A percentile compares a stretch with the other conserved stretches of the same genome.
Conservation (phyloP, 2,113 vertebrate genomes). For the Leucosticte australis region DNA sequence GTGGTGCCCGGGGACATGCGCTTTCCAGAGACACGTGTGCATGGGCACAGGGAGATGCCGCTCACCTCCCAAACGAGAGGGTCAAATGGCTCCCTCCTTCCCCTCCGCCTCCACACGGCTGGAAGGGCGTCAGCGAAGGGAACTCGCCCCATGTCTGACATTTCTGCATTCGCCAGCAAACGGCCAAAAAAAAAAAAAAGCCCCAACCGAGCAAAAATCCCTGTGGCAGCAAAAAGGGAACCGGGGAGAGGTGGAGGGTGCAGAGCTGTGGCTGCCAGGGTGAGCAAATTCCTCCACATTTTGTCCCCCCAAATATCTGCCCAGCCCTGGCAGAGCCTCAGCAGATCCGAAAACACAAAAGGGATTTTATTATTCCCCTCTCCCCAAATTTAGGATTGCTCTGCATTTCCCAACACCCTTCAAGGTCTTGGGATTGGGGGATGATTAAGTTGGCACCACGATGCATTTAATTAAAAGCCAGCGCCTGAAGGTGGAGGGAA, state of each 20-base stretch:
- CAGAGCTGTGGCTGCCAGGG: neutral
- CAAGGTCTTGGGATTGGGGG: neutral
- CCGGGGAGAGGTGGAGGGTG: fast-evolving
- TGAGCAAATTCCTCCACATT: fast-evolving
- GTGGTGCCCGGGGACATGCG: fast-evolving
- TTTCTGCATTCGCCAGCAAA: neutral
- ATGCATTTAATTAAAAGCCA: neutral
- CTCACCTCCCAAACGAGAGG: neutral
- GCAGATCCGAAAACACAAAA: neutral
- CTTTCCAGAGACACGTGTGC: neutral
- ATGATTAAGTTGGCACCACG: neutral
- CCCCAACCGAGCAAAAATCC: neutral
- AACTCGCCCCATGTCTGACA: neutral
- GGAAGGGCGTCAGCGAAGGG: neutral
- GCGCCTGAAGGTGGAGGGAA: neutral
- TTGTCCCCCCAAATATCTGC: neutral
- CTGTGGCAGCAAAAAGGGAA: conserved; percentile 18
- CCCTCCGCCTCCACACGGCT: neutral
- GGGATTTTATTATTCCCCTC: neutral
- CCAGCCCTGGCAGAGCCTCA: fast-evolving
- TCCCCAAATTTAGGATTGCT: neutral
- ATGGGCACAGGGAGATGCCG: neutral
- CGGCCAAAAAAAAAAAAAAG: neutral
- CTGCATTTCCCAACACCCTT: neutral
- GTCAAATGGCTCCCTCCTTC: neutral